Percentiles rank a stretch among this genome's conserved stretches.
Conservation (phyloP, 23 tunicate species). For the Corella eumyota region DNA sequence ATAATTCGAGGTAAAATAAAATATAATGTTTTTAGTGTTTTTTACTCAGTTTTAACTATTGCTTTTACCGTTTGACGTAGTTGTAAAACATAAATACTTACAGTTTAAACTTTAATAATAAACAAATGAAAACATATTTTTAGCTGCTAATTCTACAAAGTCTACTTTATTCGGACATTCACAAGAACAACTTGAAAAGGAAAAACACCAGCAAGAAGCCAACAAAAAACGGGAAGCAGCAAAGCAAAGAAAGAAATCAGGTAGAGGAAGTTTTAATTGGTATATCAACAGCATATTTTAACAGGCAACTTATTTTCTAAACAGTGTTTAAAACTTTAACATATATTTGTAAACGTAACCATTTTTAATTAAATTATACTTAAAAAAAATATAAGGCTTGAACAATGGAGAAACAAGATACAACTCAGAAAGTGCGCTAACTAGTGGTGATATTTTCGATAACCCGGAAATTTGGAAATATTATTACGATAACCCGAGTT, state of each 20-base stretch:
- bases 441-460: too few species aligned
- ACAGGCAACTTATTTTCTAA: too few species aligned
- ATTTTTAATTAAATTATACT: too few species aligned
- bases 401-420: too few species aligned
- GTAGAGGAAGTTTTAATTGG: background rate
- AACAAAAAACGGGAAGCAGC: background rate
- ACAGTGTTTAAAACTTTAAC: too few species aligned
- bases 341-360: too few species aligned
- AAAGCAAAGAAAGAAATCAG: background rate
- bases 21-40: background rate
- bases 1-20: slow-evolving; percentile 34
- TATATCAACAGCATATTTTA: background rate
- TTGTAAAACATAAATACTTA: background rate
- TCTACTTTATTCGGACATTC: slow-evolving; percentile 9
- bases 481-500: too few species aligned
- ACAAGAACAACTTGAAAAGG: background rate
- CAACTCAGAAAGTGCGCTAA: too few species aligned
- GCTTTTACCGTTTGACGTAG: background rate
- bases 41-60: too few species aligned
- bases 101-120: background rate
- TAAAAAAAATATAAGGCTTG: too few species aligned
- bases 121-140: slow-evolving; percentile 5
- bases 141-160: slow-evolving; percentile 21
- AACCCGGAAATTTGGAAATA: too few species aligned
- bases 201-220: slow-evolving; percentile 3